Base-by-base conservation (phyloP, 2,797 vertebrate species). In the Hypotaenidia okinawae region DNA sequence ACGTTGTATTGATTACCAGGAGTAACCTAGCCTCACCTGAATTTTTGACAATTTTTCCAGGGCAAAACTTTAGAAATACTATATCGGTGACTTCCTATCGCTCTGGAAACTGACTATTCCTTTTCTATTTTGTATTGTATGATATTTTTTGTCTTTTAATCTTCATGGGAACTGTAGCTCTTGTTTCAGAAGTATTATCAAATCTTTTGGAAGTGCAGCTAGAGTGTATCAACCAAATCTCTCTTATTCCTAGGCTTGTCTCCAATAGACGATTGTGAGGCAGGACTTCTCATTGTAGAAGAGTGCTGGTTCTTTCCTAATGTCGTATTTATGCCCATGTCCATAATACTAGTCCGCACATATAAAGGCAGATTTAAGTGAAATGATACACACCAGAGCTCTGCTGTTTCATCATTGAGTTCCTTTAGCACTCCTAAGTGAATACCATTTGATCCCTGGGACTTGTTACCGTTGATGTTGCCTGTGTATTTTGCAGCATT, bases 1-100 rank as follows among this genome's bases (percentile, higher is more conserved):
- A 4, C 0, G 0, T 64, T 68, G 27, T 55, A 30, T 75, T 54
- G 70, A n/a, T 45, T 88, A 55, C 49, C 0, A 2, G 43, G 10
- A 67, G 9, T 55, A 79, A 81, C 16, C 5, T 39, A 13, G 45
- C 41, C 68, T 33, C 27, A 62, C 7, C 7, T 35, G 25, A 25
- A 16, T 84, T 92, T 84, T 62, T 64, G 49, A 22, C 4, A 84
- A 28, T 35, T 37, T 80, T 76, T 83, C 28, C 55, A 37, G 16
- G 14, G 25, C n/a, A 45, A 83, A 28, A 32, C 13, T 61, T 7
- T 28, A 62, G 21, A 87, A 45, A 6, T 78, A 45, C 21, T 49
- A 13, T 23, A 12, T n/a, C 51, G 23, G 24, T 11, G 16, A 45
- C 19, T 68, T 82, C 11, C 23, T 1, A 19, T 72, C 27, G 7